Evolutionary conservation across 2,888 invertebrate species (phyloP), one percentile per base, ranked within the genome.

Genomic region (Eupithecia subumbrata): DNA sequence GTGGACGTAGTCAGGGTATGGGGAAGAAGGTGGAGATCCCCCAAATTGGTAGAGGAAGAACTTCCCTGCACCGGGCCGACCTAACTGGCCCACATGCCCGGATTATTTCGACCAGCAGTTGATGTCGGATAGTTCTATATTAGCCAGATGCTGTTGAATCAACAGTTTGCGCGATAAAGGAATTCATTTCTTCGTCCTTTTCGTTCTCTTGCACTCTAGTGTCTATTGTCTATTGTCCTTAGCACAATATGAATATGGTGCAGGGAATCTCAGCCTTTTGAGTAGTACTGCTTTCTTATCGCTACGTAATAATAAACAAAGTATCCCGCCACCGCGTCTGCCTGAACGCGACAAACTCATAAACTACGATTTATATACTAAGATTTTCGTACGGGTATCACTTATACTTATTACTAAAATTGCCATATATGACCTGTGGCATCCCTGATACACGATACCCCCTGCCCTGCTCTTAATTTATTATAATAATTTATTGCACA

Each of bases 1-100:
- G 73, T 74, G 78, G 76, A 80, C 73, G 73, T 71, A 83, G 79
- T 85, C 81, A 83, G 75, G 76, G 74, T 37, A 12, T 63, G 30
- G 40, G 40, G 12, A 5, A 5, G 18, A 48, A 48, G 48, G 7
- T 48, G 48, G 45, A 18, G 45, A 18, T 45, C 18, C 18, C 45
- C 45, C 16, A 60, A 60, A 60, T 60, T 4, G 3, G 16, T 25
- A 60, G 9, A 56, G 48, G 34, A 34, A 34, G 34, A 34, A 9
- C 1, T n/a, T n/a, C n/a, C 7, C 52, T 0, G 45, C 0, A 16
- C 4, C 45, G 45, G 18, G 4, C 16, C 16, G 45, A 45, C 45
- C 40, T 18, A 45, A 45, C 16, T 45, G 45, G 45, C 18, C 5
- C 45, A 14, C 16, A 45, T 16, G 45, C 18, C 5, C 14, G 14